Conservation (phyloP, 2,888 invertebrate genomes). For the Xestia ashworthii region DNA sequence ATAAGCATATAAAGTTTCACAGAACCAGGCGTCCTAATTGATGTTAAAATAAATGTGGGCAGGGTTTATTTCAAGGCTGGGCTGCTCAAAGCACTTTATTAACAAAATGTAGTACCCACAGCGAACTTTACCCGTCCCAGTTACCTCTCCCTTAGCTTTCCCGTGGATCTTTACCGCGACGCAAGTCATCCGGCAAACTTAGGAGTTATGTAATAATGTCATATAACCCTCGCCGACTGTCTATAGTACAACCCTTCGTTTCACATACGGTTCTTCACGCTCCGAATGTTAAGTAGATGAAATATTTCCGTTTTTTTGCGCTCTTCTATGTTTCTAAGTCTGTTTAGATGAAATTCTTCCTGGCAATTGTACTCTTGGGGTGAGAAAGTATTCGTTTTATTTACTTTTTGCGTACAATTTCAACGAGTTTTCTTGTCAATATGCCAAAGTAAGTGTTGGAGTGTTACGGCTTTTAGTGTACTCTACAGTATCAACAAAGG, state of each 20-base stretch:
- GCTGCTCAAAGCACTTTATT: conserved; percentile 46
- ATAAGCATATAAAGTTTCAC: conserved; percentile 27
- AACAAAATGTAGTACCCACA: conserved; percentile 37
- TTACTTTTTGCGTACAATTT: conserved; percentile 13
- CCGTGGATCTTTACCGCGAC: conserved; percentile 43
- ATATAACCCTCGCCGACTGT: conserved; percentile 30
- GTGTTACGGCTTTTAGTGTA: conserved; percentile 2
- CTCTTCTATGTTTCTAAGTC: conserved; percentile 12
- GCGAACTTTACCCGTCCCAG: conserved; percentile 28
- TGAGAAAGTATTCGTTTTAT: conserved; percentile 5
- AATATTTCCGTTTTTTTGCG: conserved; percentile 41
- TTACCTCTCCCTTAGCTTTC: conserved; percentile 15
- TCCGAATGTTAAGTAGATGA: conserved; percentile 55
- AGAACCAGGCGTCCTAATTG: conserved; percentile 37
- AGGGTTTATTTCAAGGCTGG: conserved; percentile 39
- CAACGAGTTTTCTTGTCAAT: conserved; percentile 22
- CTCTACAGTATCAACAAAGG: conserved; percentile 30
- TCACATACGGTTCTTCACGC: conserved; percentile 25
- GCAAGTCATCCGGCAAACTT: conserved; percentile 51
- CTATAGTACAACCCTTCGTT: conserved; percentile 39
- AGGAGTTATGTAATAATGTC: conserved; percentile 51
- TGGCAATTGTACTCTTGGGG: conserved; percentile 2
- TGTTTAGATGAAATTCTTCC: conserved; percentile 40
- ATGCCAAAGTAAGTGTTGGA: conserved; percentile 28
- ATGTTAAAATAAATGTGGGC: conserved; percentile 49